Base-by-base conservation (phyloP, 1,140 invertebrate species). In the Druon quercuslanigerum region DNA sequence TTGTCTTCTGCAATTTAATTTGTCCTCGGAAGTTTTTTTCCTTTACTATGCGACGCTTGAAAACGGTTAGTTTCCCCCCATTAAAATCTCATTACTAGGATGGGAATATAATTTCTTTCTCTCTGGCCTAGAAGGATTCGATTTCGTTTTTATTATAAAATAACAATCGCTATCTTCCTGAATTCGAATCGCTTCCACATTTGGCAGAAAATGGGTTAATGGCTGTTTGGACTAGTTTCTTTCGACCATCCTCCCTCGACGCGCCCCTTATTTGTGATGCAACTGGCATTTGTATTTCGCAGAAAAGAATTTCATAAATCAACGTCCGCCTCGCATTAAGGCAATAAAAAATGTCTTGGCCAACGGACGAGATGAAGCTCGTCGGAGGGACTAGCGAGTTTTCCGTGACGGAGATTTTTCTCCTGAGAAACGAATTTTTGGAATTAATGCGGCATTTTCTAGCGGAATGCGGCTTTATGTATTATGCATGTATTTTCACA, bases 291-390 rank as follows among this genome's bases (percentile, higher is more conserved):
- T 66, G 25, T 66, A 66, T 13, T 66, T 66, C n/a, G 16, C 14
- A 40, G 60, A 66, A 66, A 40, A 66, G 60, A 66, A 66, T 66
- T 66, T 66, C 60, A 66, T 66, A 66, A 66, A 66, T 66, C 60
- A 66, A 66, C 60, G 60, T 66, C 60, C 16, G 33, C 33, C 60
- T 40, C 60, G 60, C 60, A 46, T 66, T 40, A 40, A 66, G 60
- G 12, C 25, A 57, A 66, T 66, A 66, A 66, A 66, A 66, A 40
- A 66, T 66, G n/a, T 40, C 60, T 66, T 66, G 60, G 60, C 60
- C 25, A 66, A 66, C 25, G 60, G 60, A 66, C 60, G 25, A 66
- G 33, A 66, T 17, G 56, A 17, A 57, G 25, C 20, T 60, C 33
- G 25, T 40, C 12, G 60, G 20, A 40, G 40, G 8, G 25, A 33